Conservation (phyloP, 2,888 invertebrate genomes). For the Pristionchus fissidentatus region DNA sequence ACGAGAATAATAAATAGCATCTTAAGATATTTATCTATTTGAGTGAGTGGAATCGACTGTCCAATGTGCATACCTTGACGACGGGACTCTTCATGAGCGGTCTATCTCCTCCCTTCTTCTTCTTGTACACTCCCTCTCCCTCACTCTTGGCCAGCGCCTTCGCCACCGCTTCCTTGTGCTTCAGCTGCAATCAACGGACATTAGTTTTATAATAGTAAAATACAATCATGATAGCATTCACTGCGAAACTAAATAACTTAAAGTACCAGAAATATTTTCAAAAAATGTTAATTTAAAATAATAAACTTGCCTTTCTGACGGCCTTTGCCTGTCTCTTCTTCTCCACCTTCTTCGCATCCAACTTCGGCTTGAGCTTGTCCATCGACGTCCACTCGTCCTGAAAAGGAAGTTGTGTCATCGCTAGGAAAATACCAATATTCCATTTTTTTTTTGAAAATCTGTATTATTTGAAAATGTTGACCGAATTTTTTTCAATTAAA, state of each 20-base stretch:
- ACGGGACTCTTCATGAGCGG: not conserved
- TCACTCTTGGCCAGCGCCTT: conserved; percentile 2
- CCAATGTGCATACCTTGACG: no score
- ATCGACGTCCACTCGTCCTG: conserved; percentile 45
- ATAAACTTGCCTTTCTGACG: not conserved
- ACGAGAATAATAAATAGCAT: no score
- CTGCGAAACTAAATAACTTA: not conserved
- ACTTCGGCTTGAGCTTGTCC: conserved; percentile 62
- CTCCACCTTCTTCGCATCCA: conserved; percentile 54
- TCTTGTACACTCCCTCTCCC: not conserved
- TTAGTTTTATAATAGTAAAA: not conserved
- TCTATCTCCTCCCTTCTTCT: not conserved
- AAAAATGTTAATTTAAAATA: not conserved
- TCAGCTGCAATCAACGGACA: not conserved
- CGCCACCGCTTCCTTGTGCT: conserved; percentile 2
- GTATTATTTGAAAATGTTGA: not conserved
- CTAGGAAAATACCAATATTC: not conserved
- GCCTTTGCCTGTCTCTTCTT: conserved; percentile 52
- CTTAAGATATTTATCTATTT: no score
- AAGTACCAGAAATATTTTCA: not conserved
- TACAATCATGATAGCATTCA: not conserved
- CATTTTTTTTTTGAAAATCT: not conserved
- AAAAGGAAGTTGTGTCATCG: no score
- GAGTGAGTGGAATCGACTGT: no score
- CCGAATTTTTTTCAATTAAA: not conserved